Conservation (phyloP, 2,113 vertebrate species). For the Alaudala cheleensis region DNA sequence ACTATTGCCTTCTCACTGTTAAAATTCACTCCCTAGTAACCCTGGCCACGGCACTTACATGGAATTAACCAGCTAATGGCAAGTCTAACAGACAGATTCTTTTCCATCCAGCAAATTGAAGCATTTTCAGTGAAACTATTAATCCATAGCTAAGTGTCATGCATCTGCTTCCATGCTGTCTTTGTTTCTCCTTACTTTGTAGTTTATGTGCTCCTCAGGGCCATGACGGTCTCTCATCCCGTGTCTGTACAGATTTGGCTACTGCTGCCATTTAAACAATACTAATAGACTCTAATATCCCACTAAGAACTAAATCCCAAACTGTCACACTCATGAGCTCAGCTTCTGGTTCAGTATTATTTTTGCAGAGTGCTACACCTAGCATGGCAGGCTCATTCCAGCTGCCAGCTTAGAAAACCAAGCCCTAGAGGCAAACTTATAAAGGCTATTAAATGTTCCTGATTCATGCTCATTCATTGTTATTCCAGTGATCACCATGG, state of each 20-base stretch:
- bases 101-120: neutral
- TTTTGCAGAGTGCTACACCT: neutral
- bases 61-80: neutral
- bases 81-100: neutral
- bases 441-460: neutral
- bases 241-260: neutral
- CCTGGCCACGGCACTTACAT: neutral
- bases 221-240: neutral
- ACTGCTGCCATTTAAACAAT: neutral
- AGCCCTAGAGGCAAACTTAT: neutral
- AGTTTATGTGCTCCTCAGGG: neutral
- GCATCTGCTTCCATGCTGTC: neutral
- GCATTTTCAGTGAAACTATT: neutral
- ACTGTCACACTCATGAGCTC: neutral
- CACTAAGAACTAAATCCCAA: neutral
- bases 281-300: neutral
- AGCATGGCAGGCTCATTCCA: neutral
- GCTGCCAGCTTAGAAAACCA: neutral
- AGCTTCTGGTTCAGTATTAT: neutral
- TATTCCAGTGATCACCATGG: neutral
- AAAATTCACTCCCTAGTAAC: neutral
- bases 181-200: neutral
- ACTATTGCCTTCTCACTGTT: neutral
- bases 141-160: neutral
- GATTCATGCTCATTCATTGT: neutral